These are phyloP conservation scores for Holacanthella duospinosa DNA, from an alignment of 2,888 invertebrate species.

Conservation along the genomic window DNA sequence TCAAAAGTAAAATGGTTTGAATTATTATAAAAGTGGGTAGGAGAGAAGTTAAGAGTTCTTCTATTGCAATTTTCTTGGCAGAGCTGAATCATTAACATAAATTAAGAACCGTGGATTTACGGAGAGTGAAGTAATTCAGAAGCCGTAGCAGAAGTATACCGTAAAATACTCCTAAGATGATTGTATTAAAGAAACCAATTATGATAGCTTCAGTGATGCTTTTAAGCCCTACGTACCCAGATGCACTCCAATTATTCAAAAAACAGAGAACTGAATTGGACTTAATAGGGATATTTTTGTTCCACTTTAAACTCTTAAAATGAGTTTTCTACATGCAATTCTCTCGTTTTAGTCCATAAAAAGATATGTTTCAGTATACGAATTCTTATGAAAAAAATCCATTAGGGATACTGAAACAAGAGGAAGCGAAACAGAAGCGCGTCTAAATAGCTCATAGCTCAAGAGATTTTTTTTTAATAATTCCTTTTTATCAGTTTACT, in stretches of 20 bases:
- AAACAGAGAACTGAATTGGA: not conserved
- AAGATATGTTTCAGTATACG: constrained; percentile 4
- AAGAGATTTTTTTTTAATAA: too few relatives aligned
- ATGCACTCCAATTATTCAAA: too few relatives aligned
- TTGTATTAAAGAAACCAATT: too few relatives aligned
- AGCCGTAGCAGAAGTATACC: not conserved
- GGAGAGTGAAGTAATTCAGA: not conserved
- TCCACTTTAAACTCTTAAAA: not conserved
- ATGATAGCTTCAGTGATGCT: too few relatives aligned
- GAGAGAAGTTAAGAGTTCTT: not conserved
- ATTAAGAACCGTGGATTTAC: not conserved
- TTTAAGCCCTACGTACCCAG: too few relatives aligned
- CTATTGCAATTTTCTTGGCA: not conserved
- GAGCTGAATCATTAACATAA: not conserved
- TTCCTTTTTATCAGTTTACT: not conserved
- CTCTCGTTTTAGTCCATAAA: constrained; percentile 9
- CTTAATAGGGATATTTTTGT: not conserved
- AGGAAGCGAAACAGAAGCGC: too few relatives aligned
- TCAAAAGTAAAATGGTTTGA: too few relatives aligned
- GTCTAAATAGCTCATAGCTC: too few relatives aligned
- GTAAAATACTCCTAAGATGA: not conserved
- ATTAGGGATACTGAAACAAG: too few relatives aligned
- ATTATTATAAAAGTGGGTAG: too few relatives aligned
- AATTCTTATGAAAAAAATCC: too few relatives aligned
- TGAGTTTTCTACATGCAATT: constrained; percentile 11